These are phyloP conservation scores for Odocoileus virginianus DNA, from an alignment of 2,113 vertebrate genomes.

Conservation along the genomic window DNA sequence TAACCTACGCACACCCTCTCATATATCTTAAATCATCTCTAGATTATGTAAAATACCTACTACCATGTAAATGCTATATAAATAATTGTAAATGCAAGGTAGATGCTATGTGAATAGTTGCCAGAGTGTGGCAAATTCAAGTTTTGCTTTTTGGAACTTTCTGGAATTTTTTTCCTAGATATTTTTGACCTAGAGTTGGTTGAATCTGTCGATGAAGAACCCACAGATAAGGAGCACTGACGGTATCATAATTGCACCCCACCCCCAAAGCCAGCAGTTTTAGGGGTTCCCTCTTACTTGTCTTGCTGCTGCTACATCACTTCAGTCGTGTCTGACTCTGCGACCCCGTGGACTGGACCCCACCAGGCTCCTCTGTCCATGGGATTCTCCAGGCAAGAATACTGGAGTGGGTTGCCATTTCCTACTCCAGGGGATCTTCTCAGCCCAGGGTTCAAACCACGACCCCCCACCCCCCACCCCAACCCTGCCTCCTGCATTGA, in stretches of 20 bases:
- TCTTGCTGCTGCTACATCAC: not conserved
- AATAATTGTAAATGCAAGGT: not conserved
- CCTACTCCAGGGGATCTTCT: not conserved
- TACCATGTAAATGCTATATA: not conserved
- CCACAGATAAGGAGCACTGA: not conserved
- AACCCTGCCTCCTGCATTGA: not conserved
- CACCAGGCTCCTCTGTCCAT: not conserved
- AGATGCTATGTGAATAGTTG: not conserved
- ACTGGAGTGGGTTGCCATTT: not conserved
- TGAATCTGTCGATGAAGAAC: not conserved
- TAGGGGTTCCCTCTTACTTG: not conserved
- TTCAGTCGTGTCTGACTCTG: not conserved
- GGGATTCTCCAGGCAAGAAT: not conserved
- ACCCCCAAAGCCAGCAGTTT: not conserved
- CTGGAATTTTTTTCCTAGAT: not conserved
- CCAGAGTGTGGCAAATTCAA: not conserved
- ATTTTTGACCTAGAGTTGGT: not conserved
- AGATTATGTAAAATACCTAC: not conserved
- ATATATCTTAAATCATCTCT: not conserved
- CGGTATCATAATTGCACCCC: not conserved
- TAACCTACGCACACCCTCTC: not conserved
- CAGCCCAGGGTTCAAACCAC: not conserved
- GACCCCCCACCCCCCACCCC: fast-evolving
- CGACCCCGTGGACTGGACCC: not conserved
- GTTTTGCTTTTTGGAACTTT: not conserved